Conservation (phyloP, 1,140 invertebrate species). For the Harlomillsia oculata region DNA sequence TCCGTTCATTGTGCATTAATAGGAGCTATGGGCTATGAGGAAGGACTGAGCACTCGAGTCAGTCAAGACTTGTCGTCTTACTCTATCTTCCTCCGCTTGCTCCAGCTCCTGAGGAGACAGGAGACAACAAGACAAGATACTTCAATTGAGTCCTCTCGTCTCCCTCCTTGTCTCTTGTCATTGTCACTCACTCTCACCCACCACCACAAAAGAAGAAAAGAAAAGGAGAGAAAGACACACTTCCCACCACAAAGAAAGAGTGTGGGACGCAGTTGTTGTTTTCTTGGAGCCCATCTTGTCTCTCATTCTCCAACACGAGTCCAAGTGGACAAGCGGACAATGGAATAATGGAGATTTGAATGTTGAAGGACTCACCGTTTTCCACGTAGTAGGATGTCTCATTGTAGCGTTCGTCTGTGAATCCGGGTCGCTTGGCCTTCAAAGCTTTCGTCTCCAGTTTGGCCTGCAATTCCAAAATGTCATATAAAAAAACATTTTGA, state of each 20-base stretch:
- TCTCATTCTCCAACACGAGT: not conserved
- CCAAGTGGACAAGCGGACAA: not conserved
- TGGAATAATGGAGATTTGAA: not conserved
- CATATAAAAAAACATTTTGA: too few relatives aligned
- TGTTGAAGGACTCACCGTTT: slow-evolving; percentile 72
- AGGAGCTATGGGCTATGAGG: too few relatives aligned
- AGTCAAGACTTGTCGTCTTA: too few relatives aligned
- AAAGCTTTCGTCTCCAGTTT: slow-evolving; percentile 86
- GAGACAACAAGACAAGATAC: too few relatives aligned
- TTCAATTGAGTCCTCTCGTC: too few relatives aligned
- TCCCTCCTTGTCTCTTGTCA: not conserved
- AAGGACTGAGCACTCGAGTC: too few relatives aligned
- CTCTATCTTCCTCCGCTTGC: too few relatives aligned
- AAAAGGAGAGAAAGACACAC: not conserved
- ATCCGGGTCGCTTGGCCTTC: slow-evolving; percentile 82
- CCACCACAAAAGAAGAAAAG: slow-evolving; percentile 1
- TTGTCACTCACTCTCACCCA: slow-evolving; percentile 2
- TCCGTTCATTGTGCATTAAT: too few relatives aligned
- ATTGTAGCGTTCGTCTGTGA: slow-evolving; percentile 83
- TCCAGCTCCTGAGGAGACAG: too few relatives aligned
- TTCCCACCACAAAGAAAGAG: too few relatives aligned
- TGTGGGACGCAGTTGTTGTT: too few relatives aligned
- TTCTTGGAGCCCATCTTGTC: not conserved
- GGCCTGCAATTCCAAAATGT: too few relatives aligned
- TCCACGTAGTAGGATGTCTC: slow-evolving; percentile 94